Conservation (phyloP, 1,140 invertebrate genomes). For the Probaryconus sp. region DNA sequence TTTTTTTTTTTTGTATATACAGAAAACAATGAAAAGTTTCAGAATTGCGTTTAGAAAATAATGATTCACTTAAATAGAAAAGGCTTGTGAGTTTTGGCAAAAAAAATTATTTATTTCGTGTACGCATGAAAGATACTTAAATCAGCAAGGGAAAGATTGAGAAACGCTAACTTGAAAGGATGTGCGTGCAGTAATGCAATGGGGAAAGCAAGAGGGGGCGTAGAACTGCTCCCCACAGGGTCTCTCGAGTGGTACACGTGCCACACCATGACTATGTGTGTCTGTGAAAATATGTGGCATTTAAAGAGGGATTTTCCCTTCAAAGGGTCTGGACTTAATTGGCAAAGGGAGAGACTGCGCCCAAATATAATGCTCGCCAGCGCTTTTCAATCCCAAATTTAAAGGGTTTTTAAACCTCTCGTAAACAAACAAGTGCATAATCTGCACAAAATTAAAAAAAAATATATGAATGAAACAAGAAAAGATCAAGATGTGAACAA, state of each 20-base stretch:
- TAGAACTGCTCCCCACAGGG: constrained; percentile 27
- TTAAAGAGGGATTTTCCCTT: constrained; percentile 59
- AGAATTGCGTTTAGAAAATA: too few species aligned
- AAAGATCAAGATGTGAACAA: too few species aligned
- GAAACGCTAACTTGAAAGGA: constrained; percentile 51
- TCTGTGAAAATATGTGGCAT: constrained; percentile 64
- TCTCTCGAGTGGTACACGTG: constrained; percentile 20
- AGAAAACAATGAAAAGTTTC: too few species aligned
- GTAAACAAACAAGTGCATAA: constrained; percentile 52
- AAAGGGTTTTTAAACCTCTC: constrained; percentile 27
- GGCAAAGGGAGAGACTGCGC: constrained; percentile 29
- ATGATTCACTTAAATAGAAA: too few species aligned
- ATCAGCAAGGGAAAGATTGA: constrained; percentile 17
- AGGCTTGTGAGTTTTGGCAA: too few species aligned
- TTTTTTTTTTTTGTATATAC: too few species aligned
- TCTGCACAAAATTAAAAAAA: constrained; percentile 15
- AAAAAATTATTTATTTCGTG: constrained; percentile 4
- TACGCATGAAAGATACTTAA: too few species aligned
- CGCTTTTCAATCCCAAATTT: constrained; percentile 52
- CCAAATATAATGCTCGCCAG: constrained; percentile 54
- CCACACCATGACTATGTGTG: constrained; percentile 7
- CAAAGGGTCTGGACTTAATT: constrained; percentile 58
- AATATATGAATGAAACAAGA: not conserved
- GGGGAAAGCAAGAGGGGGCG: constrained; percentile 44
- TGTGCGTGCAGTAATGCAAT: constrained; percentile 46